phyloP scores from a whole-genome alignment of 2,888 invertebrate genomes.

The Cephus sareptanus region DNA sequence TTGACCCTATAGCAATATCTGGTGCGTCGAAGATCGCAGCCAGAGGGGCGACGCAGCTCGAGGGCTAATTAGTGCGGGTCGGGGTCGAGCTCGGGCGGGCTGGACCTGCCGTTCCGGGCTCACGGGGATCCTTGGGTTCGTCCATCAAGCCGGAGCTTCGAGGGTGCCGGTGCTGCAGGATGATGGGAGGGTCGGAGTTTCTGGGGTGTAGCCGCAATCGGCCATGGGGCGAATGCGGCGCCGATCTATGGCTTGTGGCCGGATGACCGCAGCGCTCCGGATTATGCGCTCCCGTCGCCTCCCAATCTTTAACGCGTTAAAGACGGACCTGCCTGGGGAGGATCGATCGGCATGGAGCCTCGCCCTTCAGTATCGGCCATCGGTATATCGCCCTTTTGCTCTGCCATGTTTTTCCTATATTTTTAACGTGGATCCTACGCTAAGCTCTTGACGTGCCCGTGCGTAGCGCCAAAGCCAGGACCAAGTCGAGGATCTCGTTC shows the following conservation, averaged over 20 bases:
- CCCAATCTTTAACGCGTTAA: not conserved
- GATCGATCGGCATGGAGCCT: not conserved
- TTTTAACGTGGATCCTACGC: not conserved
- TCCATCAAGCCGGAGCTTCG: not conserved
- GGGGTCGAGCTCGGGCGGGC: not conserved
- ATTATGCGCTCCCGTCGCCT: not conserved
- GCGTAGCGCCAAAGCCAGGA: not conserved
- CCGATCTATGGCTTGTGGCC: not conserved
- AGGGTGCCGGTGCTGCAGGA: not conserved
- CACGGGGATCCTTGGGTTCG: not conserved
- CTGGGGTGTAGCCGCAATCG: not conserved
- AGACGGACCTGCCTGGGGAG: not conserved
- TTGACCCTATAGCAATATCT: not conserved
- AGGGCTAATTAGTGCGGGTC: not conserved
- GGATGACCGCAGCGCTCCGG: not conserved
- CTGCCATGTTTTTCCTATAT: not conserved
- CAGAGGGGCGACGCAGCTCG: not conserved
- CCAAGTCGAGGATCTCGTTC: slow-evolving; percentile 8
- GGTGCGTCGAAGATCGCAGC: not conserved
- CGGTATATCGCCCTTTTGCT: not conserved
- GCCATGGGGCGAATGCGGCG: not conserved
- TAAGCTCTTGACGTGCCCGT: not conserved
- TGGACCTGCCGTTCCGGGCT: not conserved
- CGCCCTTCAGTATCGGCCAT: not conserved
- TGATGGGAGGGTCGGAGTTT: not conserved